Conservation (phyloP, 2,888 invertebrate genomes). For the Mechanitis mazaeus region DNA sequence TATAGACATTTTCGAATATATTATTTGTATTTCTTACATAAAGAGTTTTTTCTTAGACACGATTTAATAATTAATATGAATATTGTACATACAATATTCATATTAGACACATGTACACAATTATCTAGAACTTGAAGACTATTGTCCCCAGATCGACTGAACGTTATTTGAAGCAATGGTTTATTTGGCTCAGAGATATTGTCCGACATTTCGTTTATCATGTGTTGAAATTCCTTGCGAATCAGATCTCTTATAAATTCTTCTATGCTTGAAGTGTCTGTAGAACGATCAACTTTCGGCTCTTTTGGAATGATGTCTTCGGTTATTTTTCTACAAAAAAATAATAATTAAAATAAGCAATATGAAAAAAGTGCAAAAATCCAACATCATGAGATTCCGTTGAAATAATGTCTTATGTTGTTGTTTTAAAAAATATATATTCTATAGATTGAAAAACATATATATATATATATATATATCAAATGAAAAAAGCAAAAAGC, state of each 20-base stretch:
- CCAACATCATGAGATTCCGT: slow-evolving; percentile 45
- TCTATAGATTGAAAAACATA: too few relatives aligned
- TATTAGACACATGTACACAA: slow-evolving; percentile 64
- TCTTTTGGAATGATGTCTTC: slow-evolving; percentile 33
- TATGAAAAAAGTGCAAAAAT: slow-evolving; percentile 20
- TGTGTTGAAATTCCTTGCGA: slow-evolving; percentile 58
- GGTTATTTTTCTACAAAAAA: slow-evolving; percentile 30
- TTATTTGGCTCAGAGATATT: slow-evolving; percentile 50
- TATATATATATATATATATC: neutral
- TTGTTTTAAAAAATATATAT: slow-evolving; percentile 44
- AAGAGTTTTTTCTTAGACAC: too few relatives aligned
- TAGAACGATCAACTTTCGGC: slow-evolving; percentile 54
- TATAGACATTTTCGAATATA: too few relatives aligned
- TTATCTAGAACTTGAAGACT: slow-evolving; percentile 63
- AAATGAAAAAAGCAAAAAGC: slow-evolving; percentile 21
- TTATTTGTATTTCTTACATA: too few relatives aligned
- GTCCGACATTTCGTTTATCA: slow-evolving; percentile 53
- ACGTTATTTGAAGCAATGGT: slow-evolving; percentile 63
- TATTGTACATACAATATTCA: too few relatives aligned
- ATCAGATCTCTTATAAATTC: slow-evolving; percentile 64
- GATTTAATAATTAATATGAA: too few relatives aligned
- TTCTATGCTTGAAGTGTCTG: slow-evolving; percentile 64
- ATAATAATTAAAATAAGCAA: neutral
- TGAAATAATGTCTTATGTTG: slow-evolving; percentile 71
- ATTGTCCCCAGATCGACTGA: slow-evolving; percentile 58